Evolutionary conservation across 1,140 invertebrate species (phyloP), one percentile per base, ranked within the genome.

Genomic region (Musca domestica): DNA sequence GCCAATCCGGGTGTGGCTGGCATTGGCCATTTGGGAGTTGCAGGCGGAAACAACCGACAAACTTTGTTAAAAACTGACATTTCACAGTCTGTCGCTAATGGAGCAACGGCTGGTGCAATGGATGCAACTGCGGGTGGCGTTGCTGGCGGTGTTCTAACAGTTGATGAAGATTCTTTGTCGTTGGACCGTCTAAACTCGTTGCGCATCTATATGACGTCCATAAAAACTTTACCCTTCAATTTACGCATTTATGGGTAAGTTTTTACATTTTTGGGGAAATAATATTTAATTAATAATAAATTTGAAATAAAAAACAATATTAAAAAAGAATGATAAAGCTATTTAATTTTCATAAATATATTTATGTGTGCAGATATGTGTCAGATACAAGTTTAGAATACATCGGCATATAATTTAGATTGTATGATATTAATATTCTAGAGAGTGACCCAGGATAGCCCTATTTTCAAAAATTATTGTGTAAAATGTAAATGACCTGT

Each of bases 211-310:
- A 81, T 77, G 75, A 76, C 78, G 41, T 76, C 78, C 4, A 76
- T 82, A 70, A 81, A 78, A 76, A 77, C 77, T 61, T 71, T 82
- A 71, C 80, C 80, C 63, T 82, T 82, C 66, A 80, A 80, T 74
- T 77, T 80, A 58, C 75, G 76, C 66, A 81, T 82, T 65, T 81
- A 82, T 49, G 80, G 80, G 80, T 82, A 67, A 81, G 80, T 76
- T 54, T 17, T 5, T 48, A 64, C 17, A 52, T 52, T 52, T 52
- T 20, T 48, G 2, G n/a, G n/a, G n/a, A n/a, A n/a, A n/a, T n/a
- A n/a, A n/a, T n/a, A n/a, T n/a, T n/a, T n/a, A n/a, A n/a, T n/a
- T n/a, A n/a, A n/a, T n/a, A n/a, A n/a, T n/a, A n/a, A n/a, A n/a
- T n/a, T n/a, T n/a, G n/a, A n/a, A n/a, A n/a, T n/a, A n/a, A n/a